A percentile compares a stretch with the other conserved stretches of the same genome.
Conservation (phyloP, 2,113 vertebrate species). For the Calidris pugnax region DNA sequence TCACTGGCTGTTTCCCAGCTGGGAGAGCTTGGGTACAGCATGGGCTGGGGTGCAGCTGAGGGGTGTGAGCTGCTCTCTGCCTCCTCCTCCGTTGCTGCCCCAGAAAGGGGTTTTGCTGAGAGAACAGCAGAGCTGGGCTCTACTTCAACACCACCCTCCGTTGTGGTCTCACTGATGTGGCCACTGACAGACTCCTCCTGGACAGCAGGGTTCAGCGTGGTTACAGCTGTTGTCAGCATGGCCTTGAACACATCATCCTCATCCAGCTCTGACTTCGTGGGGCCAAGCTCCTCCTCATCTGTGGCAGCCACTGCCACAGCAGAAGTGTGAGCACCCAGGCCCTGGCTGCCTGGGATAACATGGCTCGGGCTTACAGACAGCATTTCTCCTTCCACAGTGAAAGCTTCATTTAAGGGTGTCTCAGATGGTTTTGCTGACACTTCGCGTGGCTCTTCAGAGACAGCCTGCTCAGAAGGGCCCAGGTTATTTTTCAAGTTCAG, state of each 20-base stretch:
- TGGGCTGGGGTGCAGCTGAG: background rate
- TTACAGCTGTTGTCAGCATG: conserved; percentile 30
- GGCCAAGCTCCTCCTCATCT: background rate
- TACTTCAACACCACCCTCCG: background rate
- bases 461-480: background rate
- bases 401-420: background rate
- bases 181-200: background rate
- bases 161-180: background rate
- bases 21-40: background rate
- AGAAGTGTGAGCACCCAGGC: background rate
- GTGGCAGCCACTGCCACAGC: background rate
- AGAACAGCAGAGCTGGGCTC: background rate
- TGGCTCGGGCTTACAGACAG: background rate
- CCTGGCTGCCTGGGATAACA: background rate
- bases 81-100: background rate
- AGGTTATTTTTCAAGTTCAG: background rate
- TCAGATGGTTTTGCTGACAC: background rate
- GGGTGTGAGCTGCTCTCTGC: background rate
- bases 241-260: background rate
- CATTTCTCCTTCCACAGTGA: background rate
- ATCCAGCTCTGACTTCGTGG: background rate
- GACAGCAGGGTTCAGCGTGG: background rate
- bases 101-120: background rate
- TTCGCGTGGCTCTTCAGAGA: conserved; percentile 5
- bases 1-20: background rate